Base-by-base conservation (phyloP, 1,140 invertebrate species). In the Aphis gossypii region DNA sequence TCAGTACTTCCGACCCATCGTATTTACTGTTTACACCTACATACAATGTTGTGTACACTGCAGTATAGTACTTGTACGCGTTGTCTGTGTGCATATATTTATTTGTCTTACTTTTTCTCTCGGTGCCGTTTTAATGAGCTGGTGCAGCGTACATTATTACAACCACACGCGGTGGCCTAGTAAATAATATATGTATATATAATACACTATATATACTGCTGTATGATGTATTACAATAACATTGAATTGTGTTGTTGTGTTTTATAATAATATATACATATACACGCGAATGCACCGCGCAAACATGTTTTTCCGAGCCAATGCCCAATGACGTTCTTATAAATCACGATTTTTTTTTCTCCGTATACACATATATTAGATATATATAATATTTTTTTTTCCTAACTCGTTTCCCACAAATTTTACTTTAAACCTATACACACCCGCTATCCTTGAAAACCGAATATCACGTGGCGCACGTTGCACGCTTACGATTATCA, bases 391-490 rank as follows among this genome's bases (percentile, higher is more conserved):
- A 41, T 41, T 86, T 86, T 46, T 44, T 46, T 46, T 88, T 38
- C 46, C 35, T n/a, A 18, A 51, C 86, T 51, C 46, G 46, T 88
- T 88, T 51, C 46, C 46, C 86, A 88, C 44, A 88, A 88, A 51
- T n/a, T 48, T 88, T 51, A 88, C 86, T 88, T 35, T 18, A 35
- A 76, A 76, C 60, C 48, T 8, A 84, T 84, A 18, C 21, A 44
- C 83, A 44, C 83, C 30, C 30, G 86, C 51, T 51, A 51, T 88
- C 86, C 86, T 88, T 88, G 86, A 88, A 88, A 88, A 51, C 30
- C 30, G 30, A 51, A 51, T 51, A 9, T 76, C 83, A 25, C 48
- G 30, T 87, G 23, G 25, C 44, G 44, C 30, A n/a, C 86, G 46
- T 30, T 20, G 21, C 38, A 25, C 38, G 38, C 23, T 83, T 83